phyloP scores from a whole-genome alignment of 2,888 invertebrate species.

The Ophraella communa region DNA sequence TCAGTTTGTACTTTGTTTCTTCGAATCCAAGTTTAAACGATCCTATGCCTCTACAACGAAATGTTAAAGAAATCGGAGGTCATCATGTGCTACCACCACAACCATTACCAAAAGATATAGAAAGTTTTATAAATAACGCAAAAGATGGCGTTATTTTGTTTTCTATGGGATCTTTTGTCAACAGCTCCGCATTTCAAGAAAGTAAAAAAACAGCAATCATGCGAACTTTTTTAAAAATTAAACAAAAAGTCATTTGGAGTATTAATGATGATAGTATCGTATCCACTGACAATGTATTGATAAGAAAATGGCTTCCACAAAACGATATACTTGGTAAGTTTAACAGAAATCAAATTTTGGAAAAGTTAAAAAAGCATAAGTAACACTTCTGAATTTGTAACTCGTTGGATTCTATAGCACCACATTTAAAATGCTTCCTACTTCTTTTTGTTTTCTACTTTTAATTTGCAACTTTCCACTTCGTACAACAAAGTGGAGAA shows the following conservation, averaged over 20 bases:
- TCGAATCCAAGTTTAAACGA: slow-evolving; percentile 63
- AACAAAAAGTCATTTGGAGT: slow-evolving; percentile 73
- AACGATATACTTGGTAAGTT: slow-evolving; percentile 48
- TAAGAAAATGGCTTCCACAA: slow-evolving; percentile 52
- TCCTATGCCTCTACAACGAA: slow-evolving; percentile 63
- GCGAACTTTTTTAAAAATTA: slow-evolving; percentile 65
- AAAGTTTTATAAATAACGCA: slow-evolving; percentile 62
- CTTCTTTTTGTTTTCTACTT: no score
- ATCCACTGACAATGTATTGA: slow-evolving; percentile 56
- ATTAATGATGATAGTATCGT: slow-evolving; percentile 61
- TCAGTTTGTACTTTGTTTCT: slow-evolving; percentile 48
- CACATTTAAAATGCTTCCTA: no score
- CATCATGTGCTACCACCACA: slow-evolving; percentile 56
- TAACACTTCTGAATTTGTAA: no score
- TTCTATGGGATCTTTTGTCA: slow-evolving; percentile 67
- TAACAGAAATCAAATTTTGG: no score
- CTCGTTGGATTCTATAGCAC: no score
- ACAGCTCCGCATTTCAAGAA: slow-evolving; percentile 63
- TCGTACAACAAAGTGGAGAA: no score
- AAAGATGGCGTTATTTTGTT: slow-evolving; percentile 65
- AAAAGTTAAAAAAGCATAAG: no score
- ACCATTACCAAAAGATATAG: slow-evolving; percentile 57
- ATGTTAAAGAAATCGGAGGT: slow-evolving; percentile 66
- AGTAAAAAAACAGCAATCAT: slow-evolving; percentile 64
- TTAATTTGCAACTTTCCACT: no score